Percentiles rank a stretch among this genome's conserved stretches.
Evolutionary conservation across 2,113 vertebrate genomes (phyloP).

Genomic region (western clawed frog (Xenopus tropicalis)): DNA sequence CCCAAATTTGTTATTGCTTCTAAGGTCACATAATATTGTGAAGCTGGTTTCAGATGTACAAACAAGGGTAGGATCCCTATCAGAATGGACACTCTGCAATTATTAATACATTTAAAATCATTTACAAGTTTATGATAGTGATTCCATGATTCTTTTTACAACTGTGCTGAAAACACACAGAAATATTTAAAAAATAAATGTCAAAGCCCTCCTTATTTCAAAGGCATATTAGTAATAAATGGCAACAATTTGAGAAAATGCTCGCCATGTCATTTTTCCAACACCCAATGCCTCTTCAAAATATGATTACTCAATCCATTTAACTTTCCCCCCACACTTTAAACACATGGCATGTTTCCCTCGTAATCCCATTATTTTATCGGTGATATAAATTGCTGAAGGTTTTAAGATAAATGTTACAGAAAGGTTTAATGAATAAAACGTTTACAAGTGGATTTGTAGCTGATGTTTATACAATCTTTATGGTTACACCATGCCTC

Average conservation of each 20-base stretch:
- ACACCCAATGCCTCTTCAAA: background rate
- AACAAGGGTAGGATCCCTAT: too few species aligned
- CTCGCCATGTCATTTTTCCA: background rate
- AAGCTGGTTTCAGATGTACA: too few species aligned
- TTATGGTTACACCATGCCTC: conserved; percentile 64
- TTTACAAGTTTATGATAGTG: too few species aligned
- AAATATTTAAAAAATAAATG: background rate
- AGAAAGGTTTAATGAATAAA: background rate
- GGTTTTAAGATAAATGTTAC: conserved; percentile 49
- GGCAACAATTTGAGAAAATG: background rate
- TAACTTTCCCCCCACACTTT: background rate
- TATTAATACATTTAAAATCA: too few species aligned
- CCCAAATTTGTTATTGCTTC: too few species aligned
- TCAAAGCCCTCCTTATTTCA: background rate
- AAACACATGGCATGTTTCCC: conserved; percentile 20
- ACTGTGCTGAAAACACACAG: background rate
- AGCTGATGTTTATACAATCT: conserved; percentile 24
- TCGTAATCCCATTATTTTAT: conserved; percentile 50
- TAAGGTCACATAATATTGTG: too few species aligned
- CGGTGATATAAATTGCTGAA: conserved; percentile 48
- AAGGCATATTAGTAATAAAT: background rate
- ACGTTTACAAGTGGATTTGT: background rate
- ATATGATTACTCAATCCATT: conserved; percentile 11
- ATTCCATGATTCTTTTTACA: too few species aligned
- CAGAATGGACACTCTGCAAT: too few species aligned